Conservation (phyloP, 2,113 vertebrate species). For the Heteronetta atricapilla region DNA sequence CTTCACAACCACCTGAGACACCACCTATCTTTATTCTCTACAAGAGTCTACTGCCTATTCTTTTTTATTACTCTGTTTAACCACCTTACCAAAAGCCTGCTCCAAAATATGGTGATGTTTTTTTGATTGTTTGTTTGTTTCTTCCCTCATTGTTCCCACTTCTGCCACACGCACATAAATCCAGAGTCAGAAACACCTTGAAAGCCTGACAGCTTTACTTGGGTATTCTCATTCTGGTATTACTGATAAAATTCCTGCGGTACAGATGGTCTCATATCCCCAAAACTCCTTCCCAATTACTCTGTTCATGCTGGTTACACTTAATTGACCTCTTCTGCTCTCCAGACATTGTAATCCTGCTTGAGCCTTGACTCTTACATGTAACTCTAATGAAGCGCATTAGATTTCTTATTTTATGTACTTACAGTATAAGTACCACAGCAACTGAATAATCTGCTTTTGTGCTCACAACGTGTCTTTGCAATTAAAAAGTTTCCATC, state of each 20-base stretch:
- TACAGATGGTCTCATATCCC: background rate
- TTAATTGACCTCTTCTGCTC: background rate
- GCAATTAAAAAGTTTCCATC: background rate
- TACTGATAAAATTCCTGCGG: background rate
- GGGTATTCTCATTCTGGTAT: background rate
- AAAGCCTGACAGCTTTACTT: too few species aligned
- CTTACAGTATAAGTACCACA: background rate
- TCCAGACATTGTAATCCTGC: background rate
- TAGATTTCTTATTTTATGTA: background rate
- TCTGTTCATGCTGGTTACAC: background rate
- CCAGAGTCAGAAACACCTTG: background rate
- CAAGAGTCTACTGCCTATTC: background rate
- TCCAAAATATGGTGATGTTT: background rate
- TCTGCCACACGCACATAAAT: background rate
- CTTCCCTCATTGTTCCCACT: background rate
- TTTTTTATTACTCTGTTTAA: background rate
- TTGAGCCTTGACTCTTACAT: background rate
- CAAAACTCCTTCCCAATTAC: background rate
- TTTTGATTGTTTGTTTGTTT: too few species aligned
- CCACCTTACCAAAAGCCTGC: background rate
- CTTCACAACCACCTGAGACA: background rate
- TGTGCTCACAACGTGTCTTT: background rate
- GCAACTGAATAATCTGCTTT: background rate
- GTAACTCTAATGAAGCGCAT: background rate
- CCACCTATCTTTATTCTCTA: background rate